Evolutionary conservation across 2,888 invertebrate species (phyloP), one percentile per base, ranked within the genome.

Genomic region (Cyclophora albipunctata): DNA sequence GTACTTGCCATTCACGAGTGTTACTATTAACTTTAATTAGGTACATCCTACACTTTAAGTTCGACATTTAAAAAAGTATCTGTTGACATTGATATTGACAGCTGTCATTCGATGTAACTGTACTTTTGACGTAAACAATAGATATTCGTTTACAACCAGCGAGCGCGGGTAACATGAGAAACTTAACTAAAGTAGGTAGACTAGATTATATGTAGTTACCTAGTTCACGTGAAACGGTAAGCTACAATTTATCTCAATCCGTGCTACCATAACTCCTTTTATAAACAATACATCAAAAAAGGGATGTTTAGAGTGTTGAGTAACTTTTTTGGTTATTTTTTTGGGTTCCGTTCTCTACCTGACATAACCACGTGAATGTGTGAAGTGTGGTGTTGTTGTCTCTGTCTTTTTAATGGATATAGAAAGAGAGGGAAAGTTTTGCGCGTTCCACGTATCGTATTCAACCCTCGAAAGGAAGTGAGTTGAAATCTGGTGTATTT

Each of bases 301-400:
- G 85, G 86, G 84, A 84, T 87, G 86, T 87, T 86, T 82, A 81
- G 82, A 81, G 83, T 83, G 80, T 60, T 71, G 73, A 70, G 73
- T 78, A 69, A 63, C 68, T 76, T 86, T 84, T 83, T 85, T 73
- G 59, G 66, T 57, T 59, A 70, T 79, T 86, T 85, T 84, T 86
- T 83, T 73, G 65, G 43, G 75, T 78, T 84, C 81, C 79, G 81
- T 66, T 80, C 73, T 5, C 80, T 86, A 86, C 88, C 87, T 87
- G 86, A 71, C 73, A 62, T 61, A 57, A 75, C 77, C 81, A 83
- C 82, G 81, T 81, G 78, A 74, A 81, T 75, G 80, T 79, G 75
- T 80, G 71, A 78, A 77, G 67, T 69, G 69, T 69, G 54, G 54
- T 64, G 49, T 47, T 47, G 49, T 53, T 57, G 52, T 83, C 82